Base-by-base conservation (phyloP, 2,888 invertebrate genomes). In the Corythucha ciliata region DNA sequence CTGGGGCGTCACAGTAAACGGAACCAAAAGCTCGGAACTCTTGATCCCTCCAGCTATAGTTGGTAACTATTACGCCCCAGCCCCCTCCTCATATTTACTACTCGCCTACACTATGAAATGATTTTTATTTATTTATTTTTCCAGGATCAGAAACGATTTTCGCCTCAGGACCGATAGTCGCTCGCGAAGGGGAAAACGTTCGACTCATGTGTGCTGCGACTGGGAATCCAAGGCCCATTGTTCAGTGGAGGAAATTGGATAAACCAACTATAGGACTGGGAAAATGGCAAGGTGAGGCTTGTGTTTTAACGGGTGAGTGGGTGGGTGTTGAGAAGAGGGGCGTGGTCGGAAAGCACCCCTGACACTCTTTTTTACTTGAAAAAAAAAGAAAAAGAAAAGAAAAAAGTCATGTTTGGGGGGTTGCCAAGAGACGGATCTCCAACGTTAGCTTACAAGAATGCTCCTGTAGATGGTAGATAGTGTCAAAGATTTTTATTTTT, bases 31-130 rank as follows among this genome's bases (percentile, higher is more conserved):
- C 39, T 76, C 76, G 49, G 79, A 85, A 57, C 71, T 88, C 32
- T 76, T 89, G 27, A 81, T 90, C 62, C 84, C 89, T n/a, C 90
- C 91, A 26, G 81, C 86, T 27, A 87, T 91, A 64, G 79, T 83
- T 52, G 80, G 83, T 80, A 66, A 69, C 69, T 63, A 10, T 12
- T 29, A 29, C 10, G 29, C 29, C 29, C 10, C 29, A 10, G 10
- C 10, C 12, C 10, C 29, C 29, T 10, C 37, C 16, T 10, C 10
- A 14, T 14, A 14, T n/a, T 16, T 48, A 8, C 12, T 7, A 14
- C 22, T 41, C 7, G 21, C 8, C 7, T 7, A 7, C 21, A 14
- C 8, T 20, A 22, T 21, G 8, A 8, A 10, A 10, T 10, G 8
- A 41, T 8, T 8, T 41, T 7, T 8, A 21, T 41, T 20, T 41